phyloP scores from a whole-genome alignment of 2,113 vertebrate genomes.

The Plotosus lineatus region DNA sequence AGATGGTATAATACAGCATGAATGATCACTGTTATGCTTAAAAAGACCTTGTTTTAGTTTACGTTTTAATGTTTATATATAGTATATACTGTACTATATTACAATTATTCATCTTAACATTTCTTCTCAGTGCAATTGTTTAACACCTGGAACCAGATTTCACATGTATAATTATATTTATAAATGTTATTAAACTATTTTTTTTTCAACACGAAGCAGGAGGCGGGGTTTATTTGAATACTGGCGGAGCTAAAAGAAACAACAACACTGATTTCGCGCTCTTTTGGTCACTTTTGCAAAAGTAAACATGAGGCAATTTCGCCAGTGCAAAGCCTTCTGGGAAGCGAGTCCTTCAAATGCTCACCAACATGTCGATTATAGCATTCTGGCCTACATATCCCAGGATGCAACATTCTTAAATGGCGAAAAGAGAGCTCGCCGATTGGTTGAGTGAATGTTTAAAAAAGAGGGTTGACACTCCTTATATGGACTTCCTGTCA shows the following conservation, averaged over 20 bases:
- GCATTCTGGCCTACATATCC: slow-evolving; percentile 58
- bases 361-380: too few species aligned
- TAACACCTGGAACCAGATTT: neutral
- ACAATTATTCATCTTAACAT: too few species aligned
- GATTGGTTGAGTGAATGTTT: slow-evolving; percentile 68
- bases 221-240: slow-evolving; percentile 2
- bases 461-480: slow-evolving; percentile 64
- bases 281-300: slow-evolving; percentile 17
- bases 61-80: too few species aligned
- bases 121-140: too few species aligned
- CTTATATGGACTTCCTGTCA: slow-evolving; percentile 70
- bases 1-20: too few species aligned
- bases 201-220: neutral
- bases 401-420: slow-evolving; percentile 57
- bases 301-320: neutral
- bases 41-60: too few species aligned
- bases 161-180: neutral
- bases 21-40: too few species aligned
- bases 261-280: slow-evolving; percentile 30
- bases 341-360: slow-evolving; percentile 13
- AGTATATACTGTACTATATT: too few species aligned
- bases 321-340: neutral
- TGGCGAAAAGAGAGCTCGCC: neutral
- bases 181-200: neutral
- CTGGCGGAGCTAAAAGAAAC: neutral